A percentile compares a stretch with the other conserved stretches of the same genome.
phyloP scores from a whole-genome alignment of 2,113 vertebrate genomes.

The Opisthocomus hoazin region DNA sequence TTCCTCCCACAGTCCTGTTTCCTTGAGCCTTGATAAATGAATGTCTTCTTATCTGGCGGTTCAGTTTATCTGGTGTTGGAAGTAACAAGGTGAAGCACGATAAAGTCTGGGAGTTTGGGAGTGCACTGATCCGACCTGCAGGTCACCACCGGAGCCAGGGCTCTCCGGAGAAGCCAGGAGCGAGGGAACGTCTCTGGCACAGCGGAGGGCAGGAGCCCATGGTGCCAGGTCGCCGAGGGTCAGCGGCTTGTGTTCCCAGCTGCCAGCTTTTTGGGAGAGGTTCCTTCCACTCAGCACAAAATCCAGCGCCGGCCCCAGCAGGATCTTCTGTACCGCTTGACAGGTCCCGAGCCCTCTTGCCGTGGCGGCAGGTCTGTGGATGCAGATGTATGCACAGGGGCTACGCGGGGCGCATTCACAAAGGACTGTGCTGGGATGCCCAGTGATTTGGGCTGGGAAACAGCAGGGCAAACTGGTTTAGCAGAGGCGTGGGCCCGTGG shows the following conservation, averaged over 20 bases:
- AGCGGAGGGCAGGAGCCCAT: background rate
- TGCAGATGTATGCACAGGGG: accelerated
- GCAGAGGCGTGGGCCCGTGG: background rate
- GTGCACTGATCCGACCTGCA: background rate
- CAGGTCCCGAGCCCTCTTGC: background rate
- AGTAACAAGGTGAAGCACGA: background rate
- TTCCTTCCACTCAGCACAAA: background rate
- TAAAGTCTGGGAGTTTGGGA: background rate
- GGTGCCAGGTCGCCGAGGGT: background rate
- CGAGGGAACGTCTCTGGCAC: accelerated
- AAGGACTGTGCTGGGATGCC: background rate
- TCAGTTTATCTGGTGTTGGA: background rate
- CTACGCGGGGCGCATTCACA: background rate
- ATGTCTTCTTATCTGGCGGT: background rate
- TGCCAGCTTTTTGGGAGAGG: background rate
- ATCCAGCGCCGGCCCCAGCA: background rate
- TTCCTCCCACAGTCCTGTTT: background rate
- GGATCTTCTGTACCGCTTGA: accelerated
- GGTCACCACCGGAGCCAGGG: background rate
- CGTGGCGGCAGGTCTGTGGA: background rate
- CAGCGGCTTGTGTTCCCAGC: background rate
- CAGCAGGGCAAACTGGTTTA: background rate
- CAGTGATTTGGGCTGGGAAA: background rate
- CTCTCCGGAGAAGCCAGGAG: background rate
- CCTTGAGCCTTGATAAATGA: background rate